Conservation (phyloP, 2,888 invertebrate species). For the Sesamia inferens region DNA sequence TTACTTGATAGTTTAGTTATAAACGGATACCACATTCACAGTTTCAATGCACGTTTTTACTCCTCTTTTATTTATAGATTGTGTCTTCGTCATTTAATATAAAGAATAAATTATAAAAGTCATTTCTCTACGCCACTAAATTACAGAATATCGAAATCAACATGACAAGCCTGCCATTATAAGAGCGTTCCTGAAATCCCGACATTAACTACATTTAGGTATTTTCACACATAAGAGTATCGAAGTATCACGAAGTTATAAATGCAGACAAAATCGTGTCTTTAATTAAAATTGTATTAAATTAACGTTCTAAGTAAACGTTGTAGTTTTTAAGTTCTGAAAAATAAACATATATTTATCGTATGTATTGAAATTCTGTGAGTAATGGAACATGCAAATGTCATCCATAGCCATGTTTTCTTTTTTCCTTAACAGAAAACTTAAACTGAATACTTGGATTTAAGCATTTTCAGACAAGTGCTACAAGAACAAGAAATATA, state of each 20-base stretch:
- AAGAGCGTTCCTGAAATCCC: constrained; percentile 70
- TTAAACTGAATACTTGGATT: neutral
- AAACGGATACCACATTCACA: constrained; percentile 29
- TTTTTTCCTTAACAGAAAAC: neutral
- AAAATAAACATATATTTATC: neutral
- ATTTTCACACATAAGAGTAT: neutral
- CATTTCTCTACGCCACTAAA: constrained; percentile 67
- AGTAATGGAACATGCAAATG: constrained; percentile 32
- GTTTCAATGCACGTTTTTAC: constrained; percentile 30
- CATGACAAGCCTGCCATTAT: constrained; percentile 85
- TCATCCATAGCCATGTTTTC: constrained; percentile 28
- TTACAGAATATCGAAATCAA: constrained; percentile 77
- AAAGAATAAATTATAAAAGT: constrained; percentile 58
- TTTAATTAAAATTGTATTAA: neutral
- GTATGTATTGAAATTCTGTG: constrained; percentile 7
- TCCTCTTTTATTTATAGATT: constrained; percentile 38
- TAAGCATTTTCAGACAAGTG: neutral
- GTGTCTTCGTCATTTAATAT: constrained; percentile 42
- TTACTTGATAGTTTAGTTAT: constrained; percentile 53
- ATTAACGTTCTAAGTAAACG: too few species aligned
- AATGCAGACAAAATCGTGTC: neutral
- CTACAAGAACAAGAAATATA: neutral
- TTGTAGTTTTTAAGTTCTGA: neutral
- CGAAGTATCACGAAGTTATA: rapidly evolving
- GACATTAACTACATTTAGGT: neutral